Base-by-base conservation (phyloP, 1,140 invertebrate genomes). In the Augochlora pura region DNA sequence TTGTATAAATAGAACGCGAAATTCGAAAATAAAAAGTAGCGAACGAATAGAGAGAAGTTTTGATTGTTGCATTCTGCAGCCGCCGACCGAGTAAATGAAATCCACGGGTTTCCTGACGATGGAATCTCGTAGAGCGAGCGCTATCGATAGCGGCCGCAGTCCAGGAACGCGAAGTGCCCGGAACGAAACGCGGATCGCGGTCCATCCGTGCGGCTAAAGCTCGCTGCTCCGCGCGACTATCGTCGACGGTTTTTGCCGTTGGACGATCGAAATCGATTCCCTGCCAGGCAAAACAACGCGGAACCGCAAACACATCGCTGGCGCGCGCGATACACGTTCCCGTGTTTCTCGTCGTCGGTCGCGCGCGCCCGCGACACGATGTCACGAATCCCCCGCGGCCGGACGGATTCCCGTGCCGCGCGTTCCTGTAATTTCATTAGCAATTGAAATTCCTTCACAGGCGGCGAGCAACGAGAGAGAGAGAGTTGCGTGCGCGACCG, bases 371-470 rank as follows among this genome's bases (percentile, higher is more conserved):
- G 32, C 32, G 38, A 27, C 25, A 18, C 32, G 25, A n/a, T 74
- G 59, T 60, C 71, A 46, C 25, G 46, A 54, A 16, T 18, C 66
- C 42, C 42, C 23, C 16, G 0, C 59, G 2, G 38, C 9, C 42
- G 74, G 80, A 71, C 38, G 66, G 64, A 83, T 81, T 73, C 69
- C 25, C 68, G 68, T 74, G 74, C 74, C 42, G 65, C 82, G 77
- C 80, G 78, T 87, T 81, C 67, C 77, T 68, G 81, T 83, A 81
- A 87, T 87, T 87, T 89, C 85, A 90, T 90, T 90, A 87, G 83
- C 85, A 88, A 91, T 90, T 89, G 78, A 91, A 90, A 91, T 89
- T 87, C 88, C 87, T 87, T 83, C 80, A 80, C 84, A 81, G 39
- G 82, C 79, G 81, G 76, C 75, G 72, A 83, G 84, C 83, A 77